Conservation (phyloP, 2,888 invertebrate genomes). For the Meta bourneti region DNA sequence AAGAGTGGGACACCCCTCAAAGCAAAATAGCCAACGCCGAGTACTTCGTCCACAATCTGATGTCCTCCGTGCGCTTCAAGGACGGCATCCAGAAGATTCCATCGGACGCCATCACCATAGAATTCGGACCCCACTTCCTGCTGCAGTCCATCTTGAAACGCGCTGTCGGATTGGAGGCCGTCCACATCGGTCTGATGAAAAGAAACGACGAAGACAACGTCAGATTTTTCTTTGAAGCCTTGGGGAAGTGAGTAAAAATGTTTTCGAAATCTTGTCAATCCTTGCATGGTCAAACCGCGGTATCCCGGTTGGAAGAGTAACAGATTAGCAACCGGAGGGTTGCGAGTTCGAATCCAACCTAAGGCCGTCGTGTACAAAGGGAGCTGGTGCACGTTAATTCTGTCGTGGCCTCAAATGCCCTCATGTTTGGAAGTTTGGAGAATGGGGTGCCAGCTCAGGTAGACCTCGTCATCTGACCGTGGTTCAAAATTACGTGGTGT, state of each 20-base stretch:
- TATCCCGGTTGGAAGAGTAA: neutral
- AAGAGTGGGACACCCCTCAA: slow-evolving; percentile 88
- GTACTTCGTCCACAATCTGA: slow-evolving; percentile 96
- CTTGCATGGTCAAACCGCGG: neutral
- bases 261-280: neutral
- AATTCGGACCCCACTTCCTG: slow-evolving; percentile 96
- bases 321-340: neutral
- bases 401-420: too few relatives aligned
- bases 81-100: slow-evolving; percentile 92
- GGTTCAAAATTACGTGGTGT: too few relatives aligned
- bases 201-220: slow-evolving; percentile 87
- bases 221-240: slow-evolving; percentile 81
- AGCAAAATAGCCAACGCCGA: slow-evolving; percentile 91
- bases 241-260: slow-evolving; percentile 65
- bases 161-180: slow-evolving; percentile 87
- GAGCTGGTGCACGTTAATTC: too few relatives aligned
- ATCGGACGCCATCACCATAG: slow-evolving; percentile 92
- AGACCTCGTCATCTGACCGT: too few relatives aligned
- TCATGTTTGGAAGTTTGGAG: too few relatives aligned
- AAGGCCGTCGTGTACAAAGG: neutral
- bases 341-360: neutral
- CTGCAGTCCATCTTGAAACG: slow-evolving; percentile 95
- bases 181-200: slow-evolving; percentile 92
- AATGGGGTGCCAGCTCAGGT: too few relatives aligned
- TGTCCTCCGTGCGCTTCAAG: slow-evolving; percentile 95